phyloP scores from a whole-genome alignment of 2,113 vertebrate species.

The Micromys minutus region DNA sequence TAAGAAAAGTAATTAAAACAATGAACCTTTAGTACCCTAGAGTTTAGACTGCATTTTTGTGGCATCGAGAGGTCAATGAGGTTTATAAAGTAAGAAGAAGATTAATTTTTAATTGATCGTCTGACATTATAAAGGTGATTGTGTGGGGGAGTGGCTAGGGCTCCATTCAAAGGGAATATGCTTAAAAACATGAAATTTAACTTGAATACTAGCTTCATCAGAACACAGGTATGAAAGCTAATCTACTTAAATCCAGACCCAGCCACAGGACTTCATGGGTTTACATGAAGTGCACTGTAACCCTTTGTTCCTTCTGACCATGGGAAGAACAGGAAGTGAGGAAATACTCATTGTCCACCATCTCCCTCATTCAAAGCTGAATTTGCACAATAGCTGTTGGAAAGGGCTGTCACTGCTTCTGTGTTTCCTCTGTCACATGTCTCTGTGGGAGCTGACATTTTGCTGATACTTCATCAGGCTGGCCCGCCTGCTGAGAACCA shows the following conservation, averaged over 20 bases:
- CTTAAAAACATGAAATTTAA: not conserved
- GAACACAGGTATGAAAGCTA: not conserved
- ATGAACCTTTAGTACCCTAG: not conserved
- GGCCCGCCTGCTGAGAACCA: constrained; percentile 83
- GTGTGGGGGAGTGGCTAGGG: not conserved
- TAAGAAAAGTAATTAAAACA: not conserved
- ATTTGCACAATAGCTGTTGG: constrained; percentile 79
- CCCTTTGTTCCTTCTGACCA: not conserved
- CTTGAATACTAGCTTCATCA: not conserved
- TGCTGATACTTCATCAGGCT: constrained; percentile 86
- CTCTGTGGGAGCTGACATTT: constrained; percentile 87
- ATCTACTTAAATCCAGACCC: not conserved
- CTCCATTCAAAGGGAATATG: not conserved
- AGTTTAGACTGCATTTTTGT: not conserved
- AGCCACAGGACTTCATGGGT: not conserved
- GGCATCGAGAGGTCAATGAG: not conserved
- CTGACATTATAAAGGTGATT: not conserved
- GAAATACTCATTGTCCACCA: constrained; percentile 36
- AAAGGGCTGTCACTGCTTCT: constrained; percentile 82
- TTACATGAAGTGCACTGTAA: not conserved
- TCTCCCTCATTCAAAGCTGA: constrained; percentile 70
- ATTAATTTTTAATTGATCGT: not conserved
- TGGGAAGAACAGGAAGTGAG: not conserved
- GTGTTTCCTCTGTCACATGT: constrained; percentile 76
- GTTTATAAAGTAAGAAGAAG: not conserved